Conservation (phyloP, 2,797 vertebrate species). For the Typhlichthys subterraneus region DNA sequence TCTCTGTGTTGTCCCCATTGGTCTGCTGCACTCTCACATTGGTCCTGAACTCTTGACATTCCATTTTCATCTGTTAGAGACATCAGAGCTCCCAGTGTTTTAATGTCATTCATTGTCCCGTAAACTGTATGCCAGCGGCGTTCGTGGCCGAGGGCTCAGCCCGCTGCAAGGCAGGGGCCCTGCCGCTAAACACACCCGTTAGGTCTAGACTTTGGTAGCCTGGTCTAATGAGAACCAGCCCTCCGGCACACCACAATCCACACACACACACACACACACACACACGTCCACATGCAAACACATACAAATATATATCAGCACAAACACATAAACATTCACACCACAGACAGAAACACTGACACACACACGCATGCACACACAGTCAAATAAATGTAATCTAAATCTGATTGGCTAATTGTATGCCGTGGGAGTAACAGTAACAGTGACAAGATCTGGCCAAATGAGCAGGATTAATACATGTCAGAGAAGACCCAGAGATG, state of each 20-base stretch:
- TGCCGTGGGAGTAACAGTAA: neutral
- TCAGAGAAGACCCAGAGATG: neutral
- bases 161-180: slow-evolving; percentile 32
- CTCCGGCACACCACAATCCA: neutral
- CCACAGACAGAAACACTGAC: neutral
- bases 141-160: slow-evolving; percentile 41
- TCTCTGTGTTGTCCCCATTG: neutral
- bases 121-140: slow-evolving; percentile 30
- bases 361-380: neutral
- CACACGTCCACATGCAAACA: neutral
- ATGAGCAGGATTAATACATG: neutral
- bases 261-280: neutral
- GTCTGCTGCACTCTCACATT: neutral
- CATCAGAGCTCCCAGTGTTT: slow-evolving; percentile 30
- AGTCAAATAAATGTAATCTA: neutral
- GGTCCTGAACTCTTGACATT: slow-evolving; percentile 9
- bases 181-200: slow-evolving; percentile 32
- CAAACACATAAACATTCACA: neutral
- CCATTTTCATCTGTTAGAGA: slow-evolving; percentile 38
- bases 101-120: slow-evolving; percentile 30
- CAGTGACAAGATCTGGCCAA: slow-evolving; percentile 5
- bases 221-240: slow-evolving; percentile 46
- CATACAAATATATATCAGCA: neutral
- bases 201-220: slow-evolving; percentile 39
- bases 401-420: neutral